Evolutionary conservation across 92 coral and sea anemone genomes (phyloP).

Genomic region (Epizoanthus illoricatus): DNA sequence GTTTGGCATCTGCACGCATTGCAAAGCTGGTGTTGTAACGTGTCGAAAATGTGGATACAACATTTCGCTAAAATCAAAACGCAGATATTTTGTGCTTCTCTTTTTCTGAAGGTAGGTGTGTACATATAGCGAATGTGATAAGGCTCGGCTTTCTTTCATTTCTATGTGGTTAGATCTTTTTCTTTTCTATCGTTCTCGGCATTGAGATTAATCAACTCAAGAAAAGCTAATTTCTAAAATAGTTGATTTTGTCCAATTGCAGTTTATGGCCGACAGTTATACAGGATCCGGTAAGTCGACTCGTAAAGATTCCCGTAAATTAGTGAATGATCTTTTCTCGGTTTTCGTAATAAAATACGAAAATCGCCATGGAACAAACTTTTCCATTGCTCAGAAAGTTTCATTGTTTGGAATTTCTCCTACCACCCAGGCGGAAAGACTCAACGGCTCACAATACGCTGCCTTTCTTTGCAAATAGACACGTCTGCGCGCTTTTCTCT

Average conservation of each 20-base stretch:
- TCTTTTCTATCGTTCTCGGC: background rate
- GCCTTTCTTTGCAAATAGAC: no score
- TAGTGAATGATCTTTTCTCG: background rate
- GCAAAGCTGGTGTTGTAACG: background rate
- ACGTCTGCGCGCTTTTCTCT: no score
- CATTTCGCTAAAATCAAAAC: background rate
- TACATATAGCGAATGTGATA: background rate
- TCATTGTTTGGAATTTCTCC: background rate
- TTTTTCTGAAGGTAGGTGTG: background rate
- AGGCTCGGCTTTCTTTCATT: background rate
- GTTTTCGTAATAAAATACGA: background rate
- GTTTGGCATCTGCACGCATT: background rate
- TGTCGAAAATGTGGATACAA: background rate
- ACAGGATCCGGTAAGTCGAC: background rate
- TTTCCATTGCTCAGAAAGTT: background rate
- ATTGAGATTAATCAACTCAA: background rate
- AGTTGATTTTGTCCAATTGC: slow-evolving; percentile 1
- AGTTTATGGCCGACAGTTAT: background rate
- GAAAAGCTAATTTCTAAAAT: no score
- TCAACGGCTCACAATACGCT: no score
- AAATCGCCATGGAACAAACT: background rate
- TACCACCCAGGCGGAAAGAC: no score
- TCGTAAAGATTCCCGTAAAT: background rate
- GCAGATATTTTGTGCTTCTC: background rate
- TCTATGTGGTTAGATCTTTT: background rate